Percentiles rank a stretch among this genome's conserved stretches.
Evolutionary conservation across 1,140 invertebrate species (phyloP).

Genomic region (Onthophagus taurus): DNA sequence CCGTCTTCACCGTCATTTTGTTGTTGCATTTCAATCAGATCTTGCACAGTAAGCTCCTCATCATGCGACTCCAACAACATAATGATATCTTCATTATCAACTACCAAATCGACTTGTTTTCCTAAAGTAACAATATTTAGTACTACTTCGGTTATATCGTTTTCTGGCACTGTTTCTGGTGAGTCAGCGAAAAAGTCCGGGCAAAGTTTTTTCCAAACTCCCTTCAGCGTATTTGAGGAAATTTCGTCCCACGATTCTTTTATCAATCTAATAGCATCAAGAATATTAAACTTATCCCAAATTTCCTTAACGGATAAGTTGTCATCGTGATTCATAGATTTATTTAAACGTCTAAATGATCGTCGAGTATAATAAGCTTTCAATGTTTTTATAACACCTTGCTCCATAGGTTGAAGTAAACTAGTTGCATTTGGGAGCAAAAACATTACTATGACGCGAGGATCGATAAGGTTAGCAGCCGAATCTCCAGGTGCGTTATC

Average conservation of each 20-base stretch:
- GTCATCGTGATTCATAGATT: neutral
- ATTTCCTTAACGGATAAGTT: neutral
- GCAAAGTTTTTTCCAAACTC: neutral
- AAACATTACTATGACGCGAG: slow-evolving; percentile 28
- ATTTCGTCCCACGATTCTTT: neutral
- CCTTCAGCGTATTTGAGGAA: neutral
- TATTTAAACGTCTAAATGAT: slow-evolving; percentile 12
- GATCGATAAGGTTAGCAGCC: neutral
- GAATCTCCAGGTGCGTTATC: slow-evolving; percentile 34
- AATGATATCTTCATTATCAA: too few species aligned
- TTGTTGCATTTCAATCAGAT: too few species aligned
- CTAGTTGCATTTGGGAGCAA: slow-evolving; percentile 36
- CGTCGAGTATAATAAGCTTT: slow-evolving; percentile 17
- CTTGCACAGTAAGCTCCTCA: too few species aligned
- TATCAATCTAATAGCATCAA: neutral
- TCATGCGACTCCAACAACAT: too few species aligned
- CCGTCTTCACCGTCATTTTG: too few species aligned
- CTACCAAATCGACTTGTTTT: too few species aligned
- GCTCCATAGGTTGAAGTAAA: slow-evolving; percentile 29
- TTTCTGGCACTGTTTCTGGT: too few species aligned
- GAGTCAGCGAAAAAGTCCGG: too few species aligned
- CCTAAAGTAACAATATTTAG: too few species aligned
- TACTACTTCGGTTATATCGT: too few species aligned
- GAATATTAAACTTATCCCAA: slow-evolving; percentile 1
- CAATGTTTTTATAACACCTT: slow-evolving; percentile 33